Evolutionary conservation across 2,113 vertebrate genomes (phyloP).

Genomic region (Desmodus rotundus): DNA sequence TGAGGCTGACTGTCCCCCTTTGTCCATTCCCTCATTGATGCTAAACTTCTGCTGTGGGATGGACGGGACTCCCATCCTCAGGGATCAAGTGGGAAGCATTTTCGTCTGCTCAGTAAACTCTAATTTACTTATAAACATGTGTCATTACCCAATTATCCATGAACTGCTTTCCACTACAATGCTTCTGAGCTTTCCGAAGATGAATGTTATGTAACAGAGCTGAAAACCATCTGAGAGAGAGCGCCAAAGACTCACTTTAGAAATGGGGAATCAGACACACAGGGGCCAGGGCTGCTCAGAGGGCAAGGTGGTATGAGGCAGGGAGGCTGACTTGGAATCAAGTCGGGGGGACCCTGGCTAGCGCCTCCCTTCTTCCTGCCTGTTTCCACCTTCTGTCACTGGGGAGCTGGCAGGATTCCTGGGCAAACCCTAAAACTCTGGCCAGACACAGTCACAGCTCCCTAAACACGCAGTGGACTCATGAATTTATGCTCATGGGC

Average conservation of each 20-base stretch:
- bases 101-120: too few relatives aligned
- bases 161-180: rapidly evolving
- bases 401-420: neutral
- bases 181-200: neutral
- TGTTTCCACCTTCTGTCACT: neutral
- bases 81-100: neutral
- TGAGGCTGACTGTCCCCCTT: neutral
- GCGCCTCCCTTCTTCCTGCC: neutral
- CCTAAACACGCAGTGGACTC: rapidly evolving
- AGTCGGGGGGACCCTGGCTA: neutral
- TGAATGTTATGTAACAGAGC: neutral
- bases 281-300: neutral
- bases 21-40: rapidly evolving
- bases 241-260: neutral
- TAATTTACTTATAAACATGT: neutral
- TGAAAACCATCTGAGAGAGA: neutral
- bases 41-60: rapidly evolving
- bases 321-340: too few relatives aligned
- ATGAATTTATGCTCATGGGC: rapidly evolving
- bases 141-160: rapidly evolving
- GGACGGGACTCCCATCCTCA: rapidly evolving
- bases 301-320: rapidly evolving
- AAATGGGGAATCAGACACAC: neutral
- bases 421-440: neutral
- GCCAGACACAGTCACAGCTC: neutral